Base-by-base conservation (phyloP, 2,888 invertebrate species). In the Chromoteleia sp. region DNA sequence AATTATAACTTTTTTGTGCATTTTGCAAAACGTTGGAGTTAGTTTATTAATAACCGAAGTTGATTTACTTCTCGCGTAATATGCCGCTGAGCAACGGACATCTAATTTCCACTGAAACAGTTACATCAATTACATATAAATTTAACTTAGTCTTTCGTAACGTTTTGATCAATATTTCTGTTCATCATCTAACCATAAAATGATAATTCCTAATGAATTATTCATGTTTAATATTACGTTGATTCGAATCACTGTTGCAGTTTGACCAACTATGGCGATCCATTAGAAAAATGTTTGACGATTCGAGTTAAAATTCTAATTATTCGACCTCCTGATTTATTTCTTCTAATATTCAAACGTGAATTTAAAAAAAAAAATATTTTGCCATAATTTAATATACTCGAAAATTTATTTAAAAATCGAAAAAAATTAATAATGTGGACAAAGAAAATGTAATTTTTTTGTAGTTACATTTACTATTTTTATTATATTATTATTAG, bases 51-150 rank as follows among this genome's bases (percentile, higher is more conserved):
- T 39, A 56, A 36, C 21, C 19, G 21, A 56, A 59, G 25, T 36
- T 43, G 29, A 59, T 43, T 59, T 41, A 39, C 41, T 41, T 10
- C 14, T 5, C 15, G 21, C 43, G 14, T 59, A 59, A 61, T 61
- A 30, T 10, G 41, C 15, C 25, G 19, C 43, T 59, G 43, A 43
- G 59, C 10, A 58, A 43, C 5, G 59, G 19, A 4, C 30, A 45
- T 61, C 61, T 61, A 61, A 61, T 61, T 45, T 43, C 29, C 43
- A 45, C 45, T 15, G 15, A 59, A 61, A 61, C 45, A 61, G 61
- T 45, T 17, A 29, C 39, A n/a, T n/a, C n/a, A 45, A 61, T 61
- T 61, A 61, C 17, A 61, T 61, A 61, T 61, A 45, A 61, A 61
- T 61, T 61, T 61, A 45, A 45, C 29, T 30, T 45, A 45, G 41